Conservation (phyloP, 35 echinoderm and acorn worm species). For the Patiria miniata region DNA sequence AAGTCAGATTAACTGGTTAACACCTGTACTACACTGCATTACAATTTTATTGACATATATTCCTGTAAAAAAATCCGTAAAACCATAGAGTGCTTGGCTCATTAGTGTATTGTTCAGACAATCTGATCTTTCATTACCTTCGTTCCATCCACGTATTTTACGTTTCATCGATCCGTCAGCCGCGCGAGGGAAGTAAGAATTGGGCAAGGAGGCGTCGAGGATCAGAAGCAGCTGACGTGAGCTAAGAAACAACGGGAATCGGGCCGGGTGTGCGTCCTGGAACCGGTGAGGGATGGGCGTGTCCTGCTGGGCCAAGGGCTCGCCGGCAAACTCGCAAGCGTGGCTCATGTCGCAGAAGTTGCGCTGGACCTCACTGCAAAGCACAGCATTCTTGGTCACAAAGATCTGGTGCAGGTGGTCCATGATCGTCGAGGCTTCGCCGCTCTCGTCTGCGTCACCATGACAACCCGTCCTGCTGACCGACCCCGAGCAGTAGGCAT, state of each 20-base stretch:
- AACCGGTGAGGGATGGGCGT: conserved; percentile 17
- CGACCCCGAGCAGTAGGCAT: too few relatives aligned
- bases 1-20: too few relatives aligned
- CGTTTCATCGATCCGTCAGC: conserved; percentile 39
- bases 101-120: too few relatives aligned
- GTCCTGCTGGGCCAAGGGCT: conserved; percentile 20
- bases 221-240: conserved; percentile 58
- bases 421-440: background rate
- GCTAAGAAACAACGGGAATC: conserved; percentile 46
- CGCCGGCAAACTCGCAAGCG: conserved; percentile 19
- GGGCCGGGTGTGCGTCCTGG: conserved; percentile 44
- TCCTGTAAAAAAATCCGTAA: too few relatives aligned
- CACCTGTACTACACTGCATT: too few relatives aligned
- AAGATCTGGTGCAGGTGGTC: conserved; percentile 38
- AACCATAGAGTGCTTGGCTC: too few relatives aligned
- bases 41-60: too few relatives aligned
- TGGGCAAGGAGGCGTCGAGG: conserved; percentile 41
- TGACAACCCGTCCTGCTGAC: too few relatives aligned
- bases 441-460: background rate
- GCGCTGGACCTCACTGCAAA: conserved; percentile 54
- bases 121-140: conserved; percentile 15
- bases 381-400: conserved; percentile 53
- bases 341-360: conserved; percentile 59
- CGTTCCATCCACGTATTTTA: conserved; percentile 40
- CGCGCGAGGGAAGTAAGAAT: conserved; percentile 42